Base-by-base conservation (phyloP, 2,888 invertebrate genomes). In the Himalopsyche tibetana region DNA sequence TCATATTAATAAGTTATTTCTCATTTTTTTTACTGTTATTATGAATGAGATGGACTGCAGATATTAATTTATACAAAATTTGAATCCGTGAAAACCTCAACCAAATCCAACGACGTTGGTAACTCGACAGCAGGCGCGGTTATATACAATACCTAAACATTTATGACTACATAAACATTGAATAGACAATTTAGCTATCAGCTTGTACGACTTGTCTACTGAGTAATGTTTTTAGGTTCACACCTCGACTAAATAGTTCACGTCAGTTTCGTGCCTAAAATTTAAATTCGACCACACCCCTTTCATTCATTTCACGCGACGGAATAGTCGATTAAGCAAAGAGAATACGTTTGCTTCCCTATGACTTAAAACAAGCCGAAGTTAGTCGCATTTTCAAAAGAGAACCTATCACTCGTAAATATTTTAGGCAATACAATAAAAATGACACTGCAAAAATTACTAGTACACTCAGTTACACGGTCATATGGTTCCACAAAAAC, bases 241-340 rank as follows among this genome's bases (percentile, higher is more conserved):
- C 84, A 84, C 86, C 86, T 84, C 84, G 63, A 56, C 82, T 79
- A 86, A 86, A 86, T 84, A 74, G 82, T 74, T 84, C 82, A 82
- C 84, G 86, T 86, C 84, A 86, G 80, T 84, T 55, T 83, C 56
- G 82, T 74, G 69, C 40, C 55, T 51, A 28, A 86, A 86, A 84
- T 86, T 86, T 82, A 84, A 82, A 84, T 86, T 69, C 79, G 80
- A 51, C 82, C 86, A 81, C 82, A 55, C 86, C 84, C 55, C 82
- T 69, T 84, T 45, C 84, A 82, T 86, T 86, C 86, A 84, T 86
- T 84, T 82, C 84, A 45, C 63, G 55, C 83, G 51, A 69, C 82
- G 55, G 45, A 79, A 84, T 51, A 81, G 84, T 84, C 84, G 84
- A 84, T 84, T 84, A 84, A 80, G 63, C 55, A 45, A 56, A 84